Conservation (phyloP, 2,113 vertebrate species). For the Strigops habroptila region DNA sequence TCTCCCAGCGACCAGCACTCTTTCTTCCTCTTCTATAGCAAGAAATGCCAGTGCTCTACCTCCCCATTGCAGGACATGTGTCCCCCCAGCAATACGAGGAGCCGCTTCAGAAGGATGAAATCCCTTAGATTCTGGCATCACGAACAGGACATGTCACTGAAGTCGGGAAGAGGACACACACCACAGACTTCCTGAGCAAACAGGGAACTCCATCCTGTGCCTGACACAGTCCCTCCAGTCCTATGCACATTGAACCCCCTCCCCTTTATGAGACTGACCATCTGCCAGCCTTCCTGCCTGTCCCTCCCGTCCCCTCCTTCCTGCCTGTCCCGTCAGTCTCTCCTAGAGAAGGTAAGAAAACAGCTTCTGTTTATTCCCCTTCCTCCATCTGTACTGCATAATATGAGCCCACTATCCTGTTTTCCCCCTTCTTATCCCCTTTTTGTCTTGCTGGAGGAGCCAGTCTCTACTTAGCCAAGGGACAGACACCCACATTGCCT, state of each 20-base stretch:
- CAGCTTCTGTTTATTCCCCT: conserved; percentile 32
- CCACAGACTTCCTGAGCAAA: neutral
- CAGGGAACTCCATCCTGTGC: neutral
- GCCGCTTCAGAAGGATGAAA: neutral
- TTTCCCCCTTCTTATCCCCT: neutral
- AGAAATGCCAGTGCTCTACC: neutral
- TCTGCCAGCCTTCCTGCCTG: conserved; percentile 17
- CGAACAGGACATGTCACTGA: neutral
- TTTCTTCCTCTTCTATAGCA: neutral
- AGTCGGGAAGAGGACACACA: neutral
- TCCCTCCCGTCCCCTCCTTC: neutral
- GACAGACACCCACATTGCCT: neutral
- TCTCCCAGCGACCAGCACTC: neutral
- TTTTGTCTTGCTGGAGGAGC: neutral
- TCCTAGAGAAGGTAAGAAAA: neutral
- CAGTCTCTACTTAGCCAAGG: neutral
- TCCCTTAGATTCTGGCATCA: neutral
- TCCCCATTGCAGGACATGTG: neutral
- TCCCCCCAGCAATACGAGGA: neutral
- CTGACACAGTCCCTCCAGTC: neutral
- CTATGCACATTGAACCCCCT: neutral
- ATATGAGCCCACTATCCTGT: neutral
- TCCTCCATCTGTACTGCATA: neutral
- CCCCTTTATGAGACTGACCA: neutral
- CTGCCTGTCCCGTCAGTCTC: neutral